Evolutionary conservation across 1,140 invertebrate genomes (phyloP).

Genomic region (Cydia fagiglandana): DNA sequence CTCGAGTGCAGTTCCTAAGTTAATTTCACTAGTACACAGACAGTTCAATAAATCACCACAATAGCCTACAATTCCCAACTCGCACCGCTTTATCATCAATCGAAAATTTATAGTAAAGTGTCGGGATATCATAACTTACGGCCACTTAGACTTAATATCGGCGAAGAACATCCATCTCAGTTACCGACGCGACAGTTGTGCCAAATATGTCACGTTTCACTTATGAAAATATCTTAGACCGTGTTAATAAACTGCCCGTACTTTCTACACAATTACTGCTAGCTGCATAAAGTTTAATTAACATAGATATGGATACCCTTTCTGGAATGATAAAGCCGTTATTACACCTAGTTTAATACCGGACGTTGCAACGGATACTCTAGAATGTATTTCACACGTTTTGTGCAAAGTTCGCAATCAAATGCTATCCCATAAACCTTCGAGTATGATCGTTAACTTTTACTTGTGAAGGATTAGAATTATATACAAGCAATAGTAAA

Average conservation of each 20-base stretch:
- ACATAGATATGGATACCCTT: slow-evolving; percentile 2
- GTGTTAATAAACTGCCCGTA: not conserved
- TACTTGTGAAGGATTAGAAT: not conserved
- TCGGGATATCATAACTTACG: slow-evolving; percentile 28
- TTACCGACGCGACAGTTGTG: slow-evolving; percentile 11
- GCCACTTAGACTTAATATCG: slow-evolving; percentile 26
- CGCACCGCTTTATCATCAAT: slow-evolving; percentile 18
- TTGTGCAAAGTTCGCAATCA: not conserved
- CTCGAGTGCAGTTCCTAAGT: not conserved
- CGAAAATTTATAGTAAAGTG: slow-evolving; percentile 26
- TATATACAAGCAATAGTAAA: not conserved
- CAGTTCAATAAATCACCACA: slow-evolving; percentile 9
- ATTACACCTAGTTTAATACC: not conserved
- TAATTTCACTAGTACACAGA: not conserved
- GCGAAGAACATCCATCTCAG: slow-evolving; percentile 22
- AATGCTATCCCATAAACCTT: slow-evolving; percentile 1
- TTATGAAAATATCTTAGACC: slow-evolving; percentile 28
- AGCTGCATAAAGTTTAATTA: not conserved
- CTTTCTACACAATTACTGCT: slow-evolving; percentile 23
- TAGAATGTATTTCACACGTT: slow-evolving; percentile 7
- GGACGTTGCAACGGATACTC: slow-evolving; percentile 9
- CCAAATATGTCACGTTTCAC: slow-evolving; percentile 26
- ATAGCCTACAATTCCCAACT: slow-evolving; percentile 14
- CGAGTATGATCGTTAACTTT: not conserved
- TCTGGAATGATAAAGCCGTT: not conserved